Evolutionary conservation across 2,888 invertebrate genomes (phyloP).

Genomic region (Rhingia rostrata): DNA sequence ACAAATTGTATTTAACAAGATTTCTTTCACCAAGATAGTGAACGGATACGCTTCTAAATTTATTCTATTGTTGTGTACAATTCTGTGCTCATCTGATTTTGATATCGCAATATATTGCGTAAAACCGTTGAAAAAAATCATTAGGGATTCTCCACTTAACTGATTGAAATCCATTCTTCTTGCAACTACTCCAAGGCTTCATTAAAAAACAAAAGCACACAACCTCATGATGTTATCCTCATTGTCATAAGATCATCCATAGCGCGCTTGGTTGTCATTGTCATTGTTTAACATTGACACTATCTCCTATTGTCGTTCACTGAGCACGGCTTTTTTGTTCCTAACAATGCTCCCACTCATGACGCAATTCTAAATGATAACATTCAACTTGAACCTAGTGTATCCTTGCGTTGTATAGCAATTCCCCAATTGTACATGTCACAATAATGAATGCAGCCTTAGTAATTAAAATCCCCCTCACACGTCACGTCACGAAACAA

Average conservation of each 20-base stretch:
- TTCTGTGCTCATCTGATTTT: too few relatives aligned
- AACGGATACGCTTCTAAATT: too few relatives aligned
- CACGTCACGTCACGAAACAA: slow-evolving; percentile 3
- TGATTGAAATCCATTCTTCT: too few relatives aligned
- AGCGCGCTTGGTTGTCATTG: neutral
- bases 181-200: neutral
- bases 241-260: slow-evolving; percentile 19
- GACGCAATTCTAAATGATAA: slow-evolving; percentile 10
- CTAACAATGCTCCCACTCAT: slow-evolving; percentile 9
- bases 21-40: too few relatives aligned
- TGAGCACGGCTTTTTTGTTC: neutral
- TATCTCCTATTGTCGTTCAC: slow-evolving; percentile 13
- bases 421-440: slow-evolving; percentile 12
- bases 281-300: slow-evolving; percentile 49
- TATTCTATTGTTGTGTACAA: too few relatives aligned
- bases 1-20: too few relatives aligned
- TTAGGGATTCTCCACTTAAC: too few relatives aligned
- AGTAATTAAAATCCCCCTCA: slow-evolving; percentile 52
- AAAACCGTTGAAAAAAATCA: too few relatives aligned
- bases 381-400: slow-evolving; percentile 31
- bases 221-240: slow-evolving; percentile 16
- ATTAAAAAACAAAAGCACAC: neutral
- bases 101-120: too few relatives aligned
- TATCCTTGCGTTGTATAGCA: neutral
- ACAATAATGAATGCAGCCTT: slow-evolving; percentile 22